Evolutionary conservation across 1,140 invertebrate genomes (phyloP).

Genomic region (Halyomorpha halys): DNA sequence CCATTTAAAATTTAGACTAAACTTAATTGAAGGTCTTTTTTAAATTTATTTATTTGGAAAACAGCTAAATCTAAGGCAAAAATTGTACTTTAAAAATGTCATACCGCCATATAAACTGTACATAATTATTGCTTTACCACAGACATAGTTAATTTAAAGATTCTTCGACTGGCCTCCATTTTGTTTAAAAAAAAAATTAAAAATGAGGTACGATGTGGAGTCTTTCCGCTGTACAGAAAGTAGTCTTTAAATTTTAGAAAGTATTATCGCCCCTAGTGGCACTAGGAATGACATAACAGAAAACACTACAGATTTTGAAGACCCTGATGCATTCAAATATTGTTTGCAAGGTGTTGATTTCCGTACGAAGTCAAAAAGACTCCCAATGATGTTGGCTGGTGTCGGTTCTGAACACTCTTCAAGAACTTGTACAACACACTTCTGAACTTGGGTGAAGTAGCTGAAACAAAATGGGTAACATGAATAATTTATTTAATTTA

Average conservation of each 20-base stretch:
- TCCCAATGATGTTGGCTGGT: conserved; percentile 64
- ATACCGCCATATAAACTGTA: too few relatives aligned
- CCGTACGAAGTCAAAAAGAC: conserved; percentile 59
- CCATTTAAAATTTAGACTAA: too few relatives aligned
- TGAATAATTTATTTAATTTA: conserved; percentile 5
- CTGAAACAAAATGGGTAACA: conserved; percentile 38
- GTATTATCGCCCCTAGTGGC: not conserved
- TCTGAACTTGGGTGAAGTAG: conserved; percentile 47
- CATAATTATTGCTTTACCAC: too few relatives aligned
- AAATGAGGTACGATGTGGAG: too few relatives aligned
- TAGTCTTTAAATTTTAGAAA: not conserved
- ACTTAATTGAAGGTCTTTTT: too few relatives aligned
- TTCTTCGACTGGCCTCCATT: too few relatives aligned
- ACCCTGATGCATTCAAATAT: conserved; percentile 7
- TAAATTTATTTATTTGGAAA: too few relatives aligned
- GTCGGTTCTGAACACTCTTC: conserved; percentile 60
- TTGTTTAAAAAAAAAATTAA: too few relatives aligned
- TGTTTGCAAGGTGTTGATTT: conserved; percentile 52
- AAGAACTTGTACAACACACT: conserved; percentile 51
- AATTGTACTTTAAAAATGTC: too few relatives aligned
- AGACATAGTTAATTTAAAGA: too few relatives aligned
- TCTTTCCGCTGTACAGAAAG: too few relatives aligned
- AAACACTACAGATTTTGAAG: not conserved
- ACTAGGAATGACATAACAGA: not conserved
- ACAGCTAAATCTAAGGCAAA: too few relatives aligned